Evolutionary conservation across 2,797 vertebrate species (phyloP).

Genomic region (Pteropus rufus): DNA sequence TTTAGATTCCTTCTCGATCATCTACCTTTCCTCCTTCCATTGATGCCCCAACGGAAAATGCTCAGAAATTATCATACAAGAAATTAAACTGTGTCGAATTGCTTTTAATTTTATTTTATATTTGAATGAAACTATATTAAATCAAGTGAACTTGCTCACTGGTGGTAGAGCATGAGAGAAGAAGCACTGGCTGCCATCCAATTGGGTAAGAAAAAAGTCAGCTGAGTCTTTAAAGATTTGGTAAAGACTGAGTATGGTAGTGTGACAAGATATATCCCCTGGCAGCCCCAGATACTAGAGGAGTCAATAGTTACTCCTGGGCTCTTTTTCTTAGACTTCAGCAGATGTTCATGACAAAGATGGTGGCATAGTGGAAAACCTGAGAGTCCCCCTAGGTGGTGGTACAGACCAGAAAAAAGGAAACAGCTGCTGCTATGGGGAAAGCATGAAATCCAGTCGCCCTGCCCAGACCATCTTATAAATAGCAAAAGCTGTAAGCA

Average conservation of each 20-base stretch:
- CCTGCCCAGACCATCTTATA: neutral
- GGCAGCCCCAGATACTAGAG: neutral
- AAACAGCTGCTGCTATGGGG: too few species aligned
- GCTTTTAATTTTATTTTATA: neutral
- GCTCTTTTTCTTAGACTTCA: neutral
- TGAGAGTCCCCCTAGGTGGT: neutral
- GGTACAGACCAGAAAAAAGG: neutral
- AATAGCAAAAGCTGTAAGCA: neutral
- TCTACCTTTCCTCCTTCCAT: neutral
- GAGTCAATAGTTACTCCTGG: neutral
- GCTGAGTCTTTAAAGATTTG: neutral
- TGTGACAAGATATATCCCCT: neutral
- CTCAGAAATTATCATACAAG: neutral
- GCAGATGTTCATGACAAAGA: neutral
- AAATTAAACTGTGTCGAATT: neutral
- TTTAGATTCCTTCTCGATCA: neutral
- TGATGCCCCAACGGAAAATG: neutral
- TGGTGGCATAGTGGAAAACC: neutral
- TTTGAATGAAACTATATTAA: slow-evolving; percentile 35
- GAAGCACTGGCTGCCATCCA: neutral
- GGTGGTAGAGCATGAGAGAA: neutral
- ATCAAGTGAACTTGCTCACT: neutral
- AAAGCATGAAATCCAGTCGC: neutral
- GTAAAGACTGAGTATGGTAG: neutral
- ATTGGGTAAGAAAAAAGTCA: neutral